Evolutionary conservation across 2,888 invertebrate genomes (phyloP).

Genomic region (Rugalucina vietnamica): DNA sequence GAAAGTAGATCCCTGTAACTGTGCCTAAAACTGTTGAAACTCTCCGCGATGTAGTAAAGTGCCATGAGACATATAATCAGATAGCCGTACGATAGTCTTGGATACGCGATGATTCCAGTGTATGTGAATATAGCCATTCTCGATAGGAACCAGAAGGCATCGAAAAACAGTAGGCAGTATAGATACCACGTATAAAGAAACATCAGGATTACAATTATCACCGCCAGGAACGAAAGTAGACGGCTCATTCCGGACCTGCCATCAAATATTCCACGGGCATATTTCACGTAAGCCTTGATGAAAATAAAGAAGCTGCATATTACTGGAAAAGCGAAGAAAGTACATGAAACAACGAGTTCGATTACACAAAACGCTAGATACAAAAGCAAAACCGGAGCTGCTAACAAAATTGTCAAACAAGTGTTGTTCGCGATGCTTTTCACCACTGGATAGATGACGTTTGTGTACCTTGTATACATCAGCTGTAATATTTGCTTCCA

Average conservation of each 20-base stretch:
- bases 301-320: slow-evolving; percentile 33
- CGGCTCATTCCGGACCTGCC: neutral
- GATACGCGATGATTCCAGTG: slow-evolving; percentile 48
- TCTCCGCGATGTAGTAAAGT: slow-evolving; percentile 46
- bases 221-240: neutral
- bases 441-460: neutral
- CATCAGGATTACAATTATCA: slow-evolving; percentile 5
- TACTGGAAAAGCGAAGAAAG: slow-evolving; percentile 43
- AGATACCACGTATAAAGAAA: slow-evolving; percentile 46
- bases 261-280: neutral
- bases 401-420: neutral
- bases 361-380: slow-evolving; percentile 30
- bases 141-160: slow-evolving; percentile 50
- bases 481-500: slow-evolving; percentile 26
- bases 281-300: slow-evolving; percentile 30
- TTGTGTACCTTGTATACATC: slow-evolving; percentile 12
- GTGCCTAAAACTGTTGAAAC: slow-evolving; percentile 23
- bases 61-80: slow-evolving; percentile 45
- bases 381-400: neutral
- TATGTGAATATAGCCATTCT: slow-evolving; percentile 54
- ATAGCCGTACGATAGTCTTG: slow-evolving; percentile 47
- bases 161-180: slow-evolving; percentile 51
- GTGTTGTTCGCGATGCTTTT: neutral
- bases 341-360: slow-evolving; percentile 12
- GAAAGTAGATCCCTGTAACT: slow-evolving; percentile 36